Conservation (phyloP, 2,797 vertebrate species). For the Muscicapa comitata region DNA sequence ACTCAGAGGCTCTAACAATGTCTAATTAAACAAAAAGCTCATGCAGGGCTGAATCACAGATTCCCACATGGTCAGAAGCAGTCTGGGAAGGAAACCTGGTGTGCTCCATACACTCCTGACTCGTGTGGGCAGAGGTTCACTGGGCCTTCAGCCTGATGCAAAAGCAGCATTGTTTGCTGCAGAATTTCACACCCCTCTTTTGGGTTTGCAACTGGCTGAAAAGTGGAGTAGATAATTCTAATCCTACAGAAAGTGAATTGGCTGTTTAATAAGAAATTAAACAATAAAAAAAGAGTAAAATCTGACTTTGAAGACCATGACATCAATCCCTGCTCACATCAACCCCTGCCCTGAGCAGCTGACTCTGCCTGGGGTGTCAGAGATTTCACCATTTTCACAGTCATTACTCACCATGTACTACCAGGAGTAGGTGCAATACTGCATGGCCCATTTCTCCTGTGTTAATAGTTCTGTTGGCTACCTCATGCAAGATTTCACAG, state of each 20-base stretch:
- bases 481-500: neutral
- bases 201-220: neutral
- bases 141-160: neutral
- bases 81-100: neutral
- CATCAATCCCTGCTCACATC: neutral
- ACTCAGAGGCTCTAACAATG: neutral
- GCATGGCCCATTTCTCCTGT: neutral
- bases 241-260: neutral
- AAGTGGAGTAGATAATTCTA: neutral
- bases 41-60: slow-evolving; percentile 10
- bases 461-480: neutral
- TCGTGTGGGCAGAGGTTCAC: slow-evolving; percentile 6
- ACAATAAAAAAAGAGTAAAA: neutral
- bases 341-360: neutral
- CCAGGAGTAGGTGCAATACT: neutral
- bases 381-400: neutral
- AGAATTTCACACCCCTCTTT: neutral
- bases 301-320: neutral
- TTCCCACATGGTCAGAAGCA: neutral
- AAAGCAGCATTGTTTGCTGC: neutral
- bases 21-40: neutral
- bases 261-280: neutral
- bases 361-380: neutral
- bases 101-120: neutral
- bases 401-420: neutral